A percentile compares a stretch with the other conserved stretches of the same genome.
Evolutionary conservation across 1,140 invertebrate species (phyloP).

Genomic region (Tenebrio molitor): DNA sequence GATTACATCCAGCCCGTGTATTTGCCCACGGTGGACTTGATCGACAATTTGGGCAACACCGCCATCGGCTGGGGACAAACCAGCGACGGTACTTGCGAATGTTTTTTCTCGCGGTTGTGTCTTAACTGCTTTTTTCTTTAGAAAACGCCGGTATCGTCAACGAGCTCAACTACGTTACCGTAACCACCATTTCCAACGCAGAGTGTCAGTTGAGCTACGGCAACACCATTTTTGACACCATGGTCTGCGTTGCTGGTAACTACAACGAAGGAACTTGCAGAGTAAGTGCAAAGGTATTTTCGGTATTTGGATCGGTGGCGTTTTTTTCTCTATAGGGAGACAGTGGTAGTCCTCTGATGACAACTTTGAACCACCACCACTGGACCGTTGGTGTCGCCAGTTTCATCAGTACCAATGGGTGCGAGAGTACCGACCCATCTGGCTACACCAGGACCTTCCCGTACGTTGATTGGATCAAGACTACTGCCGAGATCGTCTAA

Average conservation of each 20-base stretch:
- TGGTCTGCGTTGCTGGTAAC: slow-evolving; percentile 42
- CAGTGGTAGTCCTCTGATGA: slow-evolving; percentile 68
- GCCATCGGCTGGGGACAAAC: slow-evolving; percentile 15
- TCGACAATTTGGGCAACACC: background rate
- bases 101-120: background rate
- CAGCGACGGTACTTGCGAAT: slow-evolving; percentile 12
- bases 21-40: slow-evolving; percentile 5
- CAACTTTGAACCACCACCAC: slow-evolving; percentile 59
- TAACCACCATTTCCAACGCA: slow-evolving; percentile 20
- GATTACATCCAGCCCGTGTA: slow-evolving; percentile 27
- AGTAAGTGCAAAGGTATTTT: slow-evolving; percentile 45
- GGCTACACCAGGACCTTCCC: slow-evolving; percentile 70
- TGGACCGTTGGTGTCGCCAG: slow-evolving; percentile 43
- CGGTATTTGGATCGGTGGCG: background rate
- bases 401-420: slow-evolving; percentile 62
- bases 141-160: slow-evolving; percentile 9
- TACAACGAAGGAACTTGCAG: slow-evolving; percentile 52
- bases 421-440: slow-evolving; percentile 68
- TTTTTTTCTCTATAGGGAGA: slow-evolving; percentile 65
- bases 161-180: slow-evolving; percentile 14
- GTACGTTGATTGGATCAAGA: slow-evolving; percentile 69
- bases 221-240: slow-evolving; percentile 4
- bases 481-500: slow-evolving; percentile 63
- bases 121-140: slow-evolving; percentile 2
- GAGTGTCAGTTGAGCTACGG: slow-evolving; percentile 18